These are phyloP conservation scores for Rhombomys opimus DNA, from an alignment of 2,113 vertebrate species.

Conservation along the genomic window DNA sequence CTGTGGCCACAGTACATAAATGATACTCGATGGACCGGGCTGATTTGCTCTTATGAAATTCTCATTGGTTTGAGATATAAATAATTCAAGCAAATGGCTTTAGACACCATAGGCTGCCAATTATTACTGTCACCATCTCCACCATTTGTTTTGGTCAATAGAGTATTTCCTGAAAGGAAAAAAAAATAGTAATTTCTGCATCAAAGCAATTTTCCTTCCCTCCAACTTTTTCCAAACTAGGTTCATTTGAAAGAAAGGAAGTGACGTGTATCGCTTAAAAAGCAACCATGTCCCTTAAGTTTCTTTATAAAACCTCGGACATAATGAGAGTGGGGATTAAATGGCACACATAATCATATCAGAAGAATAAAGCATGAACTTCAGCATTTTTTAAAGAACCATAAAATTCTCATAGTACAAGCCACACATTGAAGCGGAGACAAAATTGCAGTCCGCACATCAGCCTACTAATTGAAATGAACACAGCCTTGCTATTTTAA, in stretches of 20 bases:
- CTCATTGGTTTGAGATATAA: constrained; percentile 80
- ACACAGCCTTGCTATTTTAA: constrained; percentile 75
- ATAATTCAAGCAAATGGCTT: constrained; percentile 84
- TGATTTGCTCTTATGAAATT: constrained; percentile 82
- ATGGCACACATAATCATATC: constrained; percentile 69
- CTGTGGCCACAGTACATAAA: constrained; percentile 77
- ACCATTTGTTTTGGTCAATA: constrained; percentile 77
- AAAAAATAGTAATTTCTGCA: constrained; percentile 35
- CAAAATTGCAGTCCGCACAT: constrained; percentile 62
- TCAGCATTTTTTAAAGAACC: constrained; percentile 73
- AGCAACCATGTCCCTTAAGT: constrained; percentile 62
- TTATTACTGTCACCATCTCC: constrained; percentile 75
- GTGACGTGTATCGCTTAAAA: constrained; percentile 58
- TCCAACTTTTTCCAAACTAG: constrained; percentile 56
- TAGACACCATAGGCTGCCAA: constrained; percentile 72
- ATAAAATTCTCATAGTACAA: constrained; percentile 67
- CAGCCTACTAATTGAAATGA: constrained; percentile 67
- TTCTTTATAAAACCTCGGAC: constrained; percentile 68
- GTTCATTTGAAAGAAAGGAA: constrained; percentile 58
- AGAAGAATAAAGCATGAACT: constrained; percentile 66
- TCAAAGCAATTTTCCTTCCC: constrained; percentile 53
- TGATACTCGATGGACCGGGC: constrained; percentile 70
- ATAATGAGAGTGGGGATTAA: constrained; percentile 72
- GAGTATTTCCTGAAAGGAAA: constrained; percentile 61
- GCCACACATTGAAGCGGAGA: constrained; percentile 68